Base-by-base conservation (phyloP, 1,140 invertebrate species). In the Solenopsis invicta region DNA sequence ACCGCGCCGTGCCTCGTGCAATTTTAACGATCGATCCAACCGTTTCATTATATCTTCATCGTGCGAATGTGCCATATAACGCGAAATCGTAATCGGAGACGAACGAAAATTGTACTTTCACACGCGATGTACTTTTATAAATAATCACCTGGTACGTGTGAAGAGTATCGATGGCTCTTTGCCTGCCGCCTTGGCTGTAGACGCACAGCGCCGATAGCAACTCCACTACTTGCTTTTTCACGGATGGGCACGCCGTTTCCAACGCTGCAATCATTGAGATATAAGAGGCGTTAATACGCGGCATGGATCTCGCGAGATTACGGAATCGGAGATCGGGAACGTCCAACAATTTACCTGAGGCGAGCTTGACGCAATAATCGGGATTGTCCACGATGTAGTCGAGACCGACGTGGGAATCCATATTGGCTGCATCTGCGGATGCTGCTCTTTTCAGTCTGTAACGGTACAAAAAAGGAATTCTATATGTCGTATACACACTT, bases 301-400 rank as follows among this genome's bases (percentile, higher is more conserved):
- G 18, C 16, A 41, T 10, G 64, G 29, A 74, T 78, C 48, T 41
- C 24, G 18, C 16, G 34, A 8, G 61, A 78, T 76, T 85, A 41
- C 62, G 66, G 62, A 50, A 75, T 41, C 52, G 41, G 66, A 54
- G 41, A 75, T 41, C 52, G 41, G 6, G 52, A 34, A 71, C 21
- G 75, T 16, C 21, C 48, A 34, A 66, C 85, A 64, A 94, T 94
- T 95, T 96, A 97, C 97, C 97, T 93, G 96, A 97, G 56, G 98
- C 98, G 92, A 99, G 97, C 96, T 99, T 98, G 75, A 97, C 96
- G 89, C 98, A 98, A 95, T 99, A 99, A 94, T 98, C 98, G 87
- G 97, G 97, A 96, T 98, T 98, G 94, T 99, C 98, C 77, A 99
- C 98, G 94, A 99, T 99, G 94, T 98, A 98, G 96, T 99, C 98